phyloP scores from a whole-genome alignment of 92 coral and sea anemone genomes.

The Palythoa grandiflora region DNA sequence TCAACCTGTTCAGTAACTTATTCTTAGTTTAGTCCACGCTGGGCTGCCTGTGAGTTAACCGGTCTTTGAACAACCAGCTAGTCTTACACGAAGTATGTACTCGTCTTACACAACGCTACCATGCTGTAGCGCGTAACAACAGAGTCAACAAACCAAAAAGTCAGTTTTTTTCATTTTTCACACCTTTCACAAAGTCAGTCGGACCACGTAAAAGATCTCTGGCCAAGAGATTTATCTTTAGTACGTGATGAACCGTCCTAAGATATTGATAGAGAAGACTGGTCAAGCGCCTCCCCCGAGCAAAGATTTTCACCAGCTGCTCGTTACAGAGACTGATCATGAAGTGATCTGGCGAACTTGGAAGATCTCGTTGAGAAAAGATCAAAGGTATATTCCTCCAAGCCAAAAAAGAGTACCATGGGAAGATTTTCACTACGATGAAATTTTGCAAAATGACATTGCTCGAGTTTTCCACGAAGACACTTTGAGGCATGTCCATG shows the following conservation, averaged over 20 bases:
- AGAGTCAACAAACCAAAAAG: slow-evolving; percentile 2
- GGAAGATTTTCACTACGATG: slow-evolving; percentile 95
- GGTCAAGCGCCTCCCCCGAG: slow-evolving; percentile 99
- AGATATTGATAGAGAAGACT: slow-evolving; percentile 87
- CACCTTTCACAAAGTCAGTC: background rate
- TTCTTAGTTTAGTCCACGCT: no score
- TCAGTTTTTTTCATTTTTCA: background rate
- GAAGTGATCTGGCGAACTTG: slow-evolving; percentile 93
- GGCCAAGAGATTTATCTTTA: background rate
- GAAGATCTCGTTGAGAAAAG: slow-evolving; percentile 92
- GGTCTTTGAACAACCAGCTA: background rate
- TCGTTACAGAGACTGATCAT: slow-evolving; percentile 77
- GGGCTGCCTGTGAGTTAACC: no score
- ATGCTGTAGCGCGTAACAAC: slow-evolving; percentile 18
- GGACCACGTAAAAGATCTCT: background rate
- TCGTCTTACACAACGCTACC: background rate
- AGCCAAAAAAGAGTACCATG: slow-evolving; percentile 87
- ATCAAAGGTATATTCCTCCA: slow-evolving; percentile 95
- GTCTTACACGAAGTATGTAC: slow-evolving; percentile 12
- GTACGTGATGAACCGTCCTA: slow-evolving; percentile 64
- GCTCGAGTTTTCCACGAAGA: slow-evolving; percentile 89
- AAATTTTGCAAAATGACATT: slow-evolving; percentile 87
- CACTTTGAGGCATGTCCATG: slow-evolving; percentile 90
- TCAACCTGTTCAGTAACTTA: no score
- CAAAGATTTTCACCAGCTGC: slow-evolving; percentile 96